Evolutionary conservation across 2,113 vertebrate species (phyloP), one percentile per base, ranked within the genome.

Genomic region (Neopipo cinnamomea): DNA sequence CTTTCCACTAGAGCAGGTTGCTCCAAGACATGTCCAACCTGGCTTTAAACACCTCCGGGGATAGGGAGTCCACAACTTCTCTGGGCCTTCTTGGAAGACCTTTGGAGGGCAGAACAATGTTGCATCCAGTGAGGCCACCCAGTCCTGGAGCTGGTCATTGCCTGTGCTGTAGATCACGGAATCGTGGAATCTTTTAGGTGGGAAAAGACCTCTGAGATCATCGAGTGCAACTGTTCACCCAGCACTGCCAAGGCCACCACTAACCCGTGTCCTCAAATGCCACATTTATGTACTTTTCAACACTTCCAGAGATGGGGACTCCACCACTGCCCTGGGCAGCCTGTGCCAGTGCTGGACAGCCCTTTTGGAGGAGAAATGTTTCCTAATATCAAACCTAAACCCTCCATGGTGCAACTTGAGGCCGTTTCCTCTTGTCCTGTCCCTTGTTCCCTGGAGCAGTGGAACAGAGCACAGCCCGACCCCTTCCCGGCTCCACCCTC

Each of bases 11-110:
- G 44, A 39, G 28, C 52, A 61, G 33, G 37, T 2, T 82, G 33
- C 61, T 82, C 39, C 53, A 46, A 67, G 70, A 6, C 33, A 14
- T 0, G 0, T 67, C 23, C 33, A 39, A 0, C 7, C 33, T 58
- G 59, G 27, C 37, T 24, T 50, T 44, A 33, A 55, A 31, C 27
- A 23, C 5, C 14, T 70, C 58, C 7, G 2, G 35, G 58, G 58
- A 37, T 37, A 35, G 35, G 58, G 58, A 37, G 24, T 37, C 24
- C 35, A 37, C 35, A 61, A 12, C 15, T 16, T 27, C 58, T 61
- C 35, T 37, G 35, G 58, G 35, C 3, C 19, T 24, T 35, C 23
- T 24, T 35, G 33, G 14, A 59, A 35, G 56, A 59, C 56, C 37
- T 35, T 46, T 14, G 37, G 37, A 66, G 68, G 55, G 61, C 41